Conservation (phyloP, 2,888 invertebrate genomes). For the Drosophila quinaria region DNA sequence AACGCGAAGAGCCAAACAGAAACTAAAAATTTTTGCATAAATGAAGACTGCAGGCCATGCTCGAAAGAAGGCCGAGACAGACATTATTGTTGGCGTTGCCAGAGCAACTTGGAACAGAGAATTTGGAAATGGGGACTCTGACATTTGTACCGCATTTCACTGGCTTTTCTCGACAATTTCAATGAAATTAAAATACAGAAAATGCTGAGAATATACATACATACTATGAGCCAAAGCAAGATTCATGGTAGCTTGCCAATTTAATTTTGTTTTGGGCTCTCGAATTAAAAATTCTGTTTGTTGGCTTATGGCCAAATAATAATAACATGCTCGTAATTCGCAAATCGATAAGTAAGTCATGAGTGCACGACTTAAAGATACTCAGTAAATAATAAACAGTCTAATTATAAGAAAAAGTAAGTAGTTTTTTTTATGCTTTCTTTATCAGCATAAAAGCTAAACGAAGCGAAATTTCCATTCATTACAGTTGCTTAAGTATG, state of each 20-base stretch:
- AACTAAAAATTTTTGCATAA: slow-evolving; percentile 52
- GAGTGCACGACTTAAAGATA: background rate
- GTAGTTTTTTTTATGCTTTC: slow-evolving; percentile 4
- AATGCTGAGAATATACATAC: slow-evolving; percentile 30
- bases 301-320: slow-evolving; percentile 58
- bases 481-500: slow-evolving; percentile 35
- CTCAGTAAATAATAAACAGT: background rate
- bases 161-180: slow-evolving; percentile 47
- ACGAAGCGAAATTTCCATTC: slow-evolving; percentile 28
- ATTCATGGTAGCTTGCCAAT: slow-evolving; percentile 55
- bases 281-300: slow-evolving; percentile 37
- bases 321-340: slow-evolving; percentile 21
- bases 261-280: slow-evolving; percentile 48
- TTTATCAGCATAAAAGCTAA: slow-evolving; percentile 7
- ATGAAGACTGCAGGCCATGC: slow-evolving; percentile 27
- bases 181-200: slow-evolving; percentile 56
- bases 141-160: slow-evolving; percentile 23
- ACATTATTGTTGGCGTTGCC: slow-evolving; percentile 46
- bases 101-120: slow-evolving; percentile 2
- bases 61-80: slow-evolving; percentile 21
- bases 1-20: slow-evolving; percentile 32
- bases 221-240: slow-evolving; percentile 10
- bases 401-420: background rate
- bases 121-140: slow-evolving; percentile 2
- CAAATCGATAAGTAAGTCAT: background rate